Evolutionary conservation across 2,113 vertebrate species (phyloP).

Genomic region (Columba janthina): DNA sequence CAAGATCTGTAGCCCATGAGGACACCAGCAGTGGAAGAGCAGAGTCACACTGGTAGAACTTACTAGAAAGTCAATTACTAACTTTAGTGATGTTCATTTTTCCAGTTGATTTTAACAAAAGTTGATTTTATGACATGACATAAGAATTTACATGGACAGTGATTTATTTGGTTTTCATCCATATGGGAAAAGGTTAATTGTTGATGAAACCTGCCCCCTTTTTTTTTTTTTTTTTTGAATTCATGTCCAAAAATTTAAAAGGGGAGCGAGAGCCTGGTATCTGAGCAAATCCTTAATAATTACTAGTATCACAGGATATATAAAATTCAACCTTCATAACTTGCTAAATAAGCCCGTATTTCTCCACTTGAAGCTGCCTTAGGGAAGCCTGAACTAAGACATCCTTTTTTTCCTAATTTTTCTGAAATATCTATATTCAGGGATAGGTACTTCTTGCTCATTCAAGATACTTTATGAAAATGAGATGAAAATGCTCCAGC

Average conservation of each 20-base stretch:
- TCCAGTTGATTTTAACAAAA: background rate
- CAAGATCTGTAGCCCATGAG: background rate
- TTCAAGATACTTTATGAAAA: background rate
- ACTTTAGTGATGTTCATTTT: rapidly evolving
- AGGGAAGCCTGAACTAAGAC: background rate
- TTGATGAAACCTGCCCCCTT: background rate
- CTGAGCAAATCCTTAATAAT: background rate
- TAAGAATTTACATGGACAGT: background rate
- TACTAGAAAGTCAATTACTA: no score
- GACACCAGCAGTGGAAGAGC: no score
- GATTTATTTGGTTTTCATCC: background rate
- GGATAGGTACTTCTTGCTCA: background rate
- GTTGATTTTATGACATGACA: background rate
- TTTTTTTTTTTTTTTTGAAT: background rate
- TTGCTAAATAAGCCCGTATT: background rate
- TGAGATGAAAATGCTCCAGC: background rate
- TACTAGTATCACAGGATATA: background rate
- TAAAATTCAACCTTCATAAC: background rate
- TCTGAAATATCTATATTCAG: background rate
- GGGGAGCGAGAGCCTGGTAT: background rate
- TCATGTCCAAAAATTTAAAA: background rate
- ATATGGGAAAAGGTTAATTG: background rate
- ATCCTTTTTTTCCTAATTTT: background rate
- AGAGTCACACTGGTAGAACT: background rate
- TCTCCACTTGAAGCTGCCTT: background rate